Base-by-base conservation (phyloP, 2,888 invertebrate genomes). In the Trissoscelio sp. region DNA sequence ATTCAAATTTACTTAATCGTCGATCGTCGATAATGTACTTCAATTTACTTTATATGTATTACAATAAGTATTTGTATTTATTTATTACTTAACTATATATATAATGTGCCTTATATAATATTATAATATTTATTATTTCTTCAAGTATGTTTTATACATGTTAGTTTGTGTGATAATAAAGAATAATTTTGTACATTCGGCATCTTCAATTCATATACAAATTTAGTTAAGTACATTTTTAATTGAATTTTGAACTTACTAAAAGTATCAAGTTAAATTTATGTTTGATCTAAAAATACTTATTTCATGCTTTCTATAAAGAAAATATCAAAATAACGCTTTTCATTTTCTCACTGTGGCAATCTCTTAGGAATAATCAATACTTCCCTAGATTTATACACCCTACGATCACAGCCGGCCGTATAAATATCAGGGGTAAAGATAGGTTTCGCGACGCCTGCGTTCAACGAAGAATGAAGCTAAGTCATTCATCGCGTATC, bases 111-210 rank as follows among this genome's bases (percentile, higher is more conserved):
- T n/a, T n/a, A n/a, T n/a, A n/a, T n/a, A n/a, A n/a, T n/a, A n/a
- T 79, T 72, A 64, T 79, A 42, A 79, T 64, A 72, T 79, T 18
- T 58, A 72, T 72, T 66, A 5, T 6, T 78, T 55, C 18, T 48
- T 44, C 24, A 57, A 28, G 12, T 53, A 60, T 46, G 51, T 78
- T 78, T 75, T 78, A 70, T 70, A 77, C 39, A 64, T 31, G 14
- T 78, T 70, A 24, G 18, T 78, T 37, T 55, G 77, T 78, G 78
- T 69, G 60, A 69, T 67, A 75, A 77, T 77, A 77, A 77, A 77
- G 34, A 55, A 55, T 75, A 75, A 62, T 77, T 77, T 69, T 77
- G 7, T 72, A 51, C 31, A 55, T 51, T 28, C n/a, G n/a, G n/a
- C n/a, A n/a, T n/a, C n/a, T n/a, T n/a, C n/a, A n/a, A n/a, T n/a